phyloP scores from a whole-genome alignment of 2,113 vertebrate genomes.

The Rhinoptilus africanus region DNA sequence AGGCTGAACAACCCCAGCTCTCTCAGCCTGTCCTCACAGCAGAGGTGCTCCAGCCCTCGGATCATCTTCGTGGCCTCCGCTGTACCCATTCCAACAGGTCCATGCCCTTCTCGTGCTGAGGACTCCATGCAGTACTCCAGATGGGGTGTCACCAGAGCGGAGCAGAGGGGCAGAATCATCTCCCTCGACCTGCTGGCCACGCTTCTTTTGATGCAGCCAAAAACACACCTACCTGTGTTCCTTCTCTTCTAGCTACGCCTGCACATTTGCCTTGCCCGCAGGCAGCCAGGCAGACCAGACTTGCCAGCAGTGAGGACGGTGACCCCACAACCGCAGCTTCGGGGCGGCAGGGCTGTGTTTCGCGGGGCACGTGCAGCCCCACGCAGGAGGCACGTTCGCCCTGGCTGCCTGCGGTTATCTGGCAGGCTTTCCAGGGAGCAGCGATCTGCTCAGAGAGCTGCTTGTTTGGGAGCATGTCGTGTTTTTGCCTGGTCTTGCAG shows the following conservation, averaged over 20 bases:
- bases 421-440: constrained; percentile 1
- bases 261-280: background rate
- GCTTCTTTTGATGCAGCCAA: too few species aligned
- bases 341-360: background rate
- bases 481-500: constrained; percentile 55
- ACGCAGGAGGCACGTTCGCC: background rate
- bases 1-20: too few species aligned
- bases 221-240: background rate
- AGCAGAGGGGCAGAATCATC: too few species aligned
- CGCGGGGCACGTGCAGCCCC: constrained; percentile 21
- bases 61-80: too few species aligned
- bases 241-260: background rate
- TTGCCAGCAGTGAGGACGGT: background rate
- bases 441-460: background rate
- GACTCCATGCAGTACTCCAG: too few species aligned
- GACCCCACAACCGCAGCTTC: background rate
- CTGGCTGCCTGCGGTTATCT: background rate
- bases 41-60: too few species aligned
- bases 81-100: too few species aligned
- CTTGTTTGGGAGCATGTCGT: background rate
- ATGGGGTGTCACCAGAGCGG: too few species aligned
- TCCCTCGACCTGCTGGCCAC: too few species aligned
- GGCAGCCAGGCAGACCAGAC: background rate
- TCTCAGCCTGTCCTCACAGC: too few species aligned
- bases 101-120: too few species aligned